Conservation (phyloP, 2,888 invertebrate genomes). For the Melanophora roralis region DNA sequence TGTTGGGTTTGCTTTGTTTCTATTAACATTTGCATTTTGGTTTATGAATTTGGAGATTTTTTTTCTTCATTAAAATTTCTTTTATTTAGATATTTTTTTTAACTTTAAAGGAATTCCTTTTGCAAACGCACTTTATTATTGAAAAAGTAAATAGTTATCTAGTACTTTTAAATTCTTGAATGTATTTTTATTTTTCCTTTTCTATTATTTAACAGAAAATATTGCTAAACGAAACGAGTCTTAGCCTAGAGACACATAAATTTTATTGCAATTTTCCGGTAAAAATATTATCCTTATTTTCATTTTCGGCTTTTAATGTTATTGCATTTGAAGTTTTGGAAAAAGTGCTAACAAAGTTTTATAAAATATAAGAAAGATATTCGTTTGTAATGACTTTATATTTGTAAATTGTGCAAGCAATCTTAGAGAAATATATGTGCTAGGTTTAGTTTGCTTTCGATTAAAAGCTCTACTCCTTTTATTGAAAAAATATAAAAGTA, state of each 20-base stretch:
- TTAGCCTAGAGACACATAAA: slow-evolving; percentile 64
- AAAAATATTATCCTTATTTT: slow-evolving; percentile 65
- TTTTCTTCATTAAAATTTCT: background rate
- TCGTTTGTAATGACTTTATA: no score
- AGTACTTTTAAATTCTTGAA: background rate
- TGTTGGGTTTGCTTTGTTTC: background rate
- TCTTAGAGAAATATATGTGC: no score
- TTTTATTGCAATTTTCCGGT: slow-evolving; percentile 70
- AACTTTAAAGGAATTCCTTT: slow-evolving; percentile 9
- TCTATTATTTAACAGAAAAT: no score
- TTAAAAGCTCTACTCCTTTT: no score
- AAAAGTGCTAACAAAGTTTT: background rate
- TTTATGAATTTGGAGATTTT: background rate
- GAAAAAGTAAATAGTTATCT: slow-evolving; percentile 10
- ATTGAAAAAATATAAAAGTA: no score
- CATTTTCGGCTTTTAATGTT: slow-evolving; percentile 34
- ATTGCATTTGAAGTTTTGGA: slow-evolving; percentile 23
- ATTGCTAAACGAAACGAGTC: slow-evolving; percentile 22
- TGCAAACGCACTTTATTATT: slow-evolving; percentile 36
- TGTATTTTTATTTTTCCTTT: slow-evolving; percentile 12
- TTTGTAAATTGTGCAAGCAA: no score
- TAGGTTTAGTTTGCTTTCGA: no score
- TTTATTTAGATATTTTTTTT: slow-evolving; percentile 12
- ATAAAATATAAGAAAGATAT: background rate
- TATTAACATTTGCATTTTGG: slow-evolving; percentile 14